Conservation (phyloP, 2,888 invertebrate genomes). For the Thecophora atra region DNA sequence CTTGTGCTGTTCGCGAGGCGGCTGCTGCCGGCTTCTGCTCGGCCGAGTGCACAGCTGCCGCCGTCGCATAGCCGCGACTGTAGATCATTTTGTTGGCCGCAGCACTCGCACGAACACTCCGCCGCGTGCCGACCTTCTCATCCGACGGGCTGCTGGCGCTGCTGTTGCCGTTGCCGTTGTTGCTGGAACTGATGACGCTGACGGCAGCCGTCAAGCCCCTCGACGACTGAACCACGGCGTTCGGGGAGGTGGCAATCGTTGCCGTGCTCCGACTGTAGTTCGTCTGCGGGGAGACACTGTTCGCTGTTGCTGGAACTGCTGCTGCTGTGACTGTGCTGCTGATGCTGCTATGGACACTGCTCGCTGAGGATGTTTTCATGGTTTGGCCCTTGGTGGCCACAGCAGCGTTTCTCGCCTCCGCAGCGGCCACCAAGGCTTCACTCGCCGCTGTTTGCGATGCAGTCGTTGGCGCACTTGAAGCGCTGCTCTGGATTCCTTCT, state of each 20-base stretch:
- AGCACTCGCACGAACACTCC: slow-evolving; percentile 68
- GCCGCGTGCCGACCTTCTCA: slow-evolving; percentile 69
- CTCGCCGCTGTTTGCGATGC: slow-evolving; percentile 39
- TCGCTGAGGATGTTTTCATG: slow-evolving; percentile 32
- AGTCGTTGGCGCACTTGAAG: slow-evolving; percentile 38
- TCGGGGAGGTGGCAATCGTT: slow-evolving; percentile 37
- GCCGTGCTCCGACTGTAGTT: slow-evolving; percentile 35
- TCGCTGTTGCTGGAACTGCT: slow-evolving; percentile 10
- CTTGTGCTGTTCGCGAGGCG: slow-evolving; percentile 52
- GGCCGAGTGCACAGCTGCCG: slow-evolving; percentile 47
- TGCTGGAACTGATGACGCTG: slow-evolving; percentile 36
- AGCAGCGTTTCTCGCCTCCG: slow-evolving; percentile 41
- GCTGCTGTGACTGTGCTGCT: slow-evolving; percentile 31
- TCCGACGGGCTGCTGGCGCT: slow-evolving; percentile 52
- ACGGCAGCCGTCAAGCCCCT: slow-evolving; percentile 52
- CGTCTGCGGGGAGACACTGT: slow-evolving; percentile 23
- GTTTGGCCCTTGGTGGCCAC: slow-evolving; percentile 49
- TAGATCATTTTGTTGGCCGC: slow-evolving; percentile 65
- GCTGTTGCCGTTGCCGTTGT: slow-evolving; percentile 44
- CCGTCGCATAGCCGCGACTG: slow-evolving; percentile 55
- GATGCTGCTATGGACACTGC: slow-evolving; percentile 15
- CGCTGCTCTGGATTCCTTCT: slow-evolving; percentile 1
- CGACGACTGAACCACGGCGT: slow-evolving; percentile 54
- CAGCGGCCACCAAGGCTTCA: slow-evolving; percentile 19
- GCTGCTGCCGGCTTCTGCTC: slow-evolving; percentile 57